phyloP scores from a whole-genome alignment of 2,888 invertebrate species.

The Caenorhabditis virilis region DNA sequence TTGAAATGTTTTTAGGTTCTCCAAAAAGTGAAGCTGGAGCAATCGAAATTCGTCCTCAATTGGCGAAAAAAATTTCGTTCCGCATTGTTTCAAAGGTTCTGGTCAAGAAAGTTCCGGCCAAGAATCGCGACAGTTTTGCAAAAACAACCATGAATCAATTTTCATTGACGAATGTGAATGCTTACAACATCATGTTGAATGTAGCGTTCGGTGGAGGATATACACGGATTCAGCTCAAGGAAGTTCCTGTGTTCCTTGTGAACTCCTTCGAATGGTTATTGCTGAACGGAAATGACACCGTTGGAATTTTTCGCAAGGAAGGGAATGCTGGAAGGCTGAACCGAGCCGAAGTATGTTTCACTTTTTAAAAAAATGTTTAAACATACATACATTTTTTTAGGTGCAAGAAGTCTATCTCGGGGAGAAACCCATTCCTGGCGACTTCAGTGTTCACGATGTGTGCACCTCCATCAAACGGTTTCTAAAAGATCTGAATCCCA shows the following conservation, averaged over 20 bases:
- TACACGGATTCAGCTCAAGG: slow-evolving; percentile 25
- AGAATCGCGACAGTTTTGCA: slow-evolving; percentile 19
- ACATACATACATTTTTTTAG: slow-evolving; percentile 4
- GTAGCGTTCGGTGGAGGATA: slow-evolving; percentile 28
- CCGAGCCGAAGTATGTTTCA: slow-evolving; percentile 30
- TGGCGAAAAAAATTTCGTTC: no score
- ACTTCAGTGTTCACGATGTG: slow-evolving; percentile 50
- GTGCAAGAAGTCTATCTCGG: slow-evolving; percentile 42
- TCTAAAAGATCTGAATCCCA: slow-evolving; percentile 37
- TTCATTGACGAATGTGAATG: slow-evolving; percentile 21
- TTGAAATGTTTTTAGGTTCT: no score
- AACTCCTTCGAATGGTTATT: slow-evolving; percentile 48
- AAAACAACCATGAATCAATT: slow-evolving; percentile 16
- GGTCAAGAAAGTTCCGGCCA: slow-evolving; percentile 21
- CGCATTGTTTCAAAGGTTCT: slow-evolving; percentile 25
- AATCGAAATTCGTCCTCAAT: no score
- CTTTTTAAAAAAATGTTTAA: no score
- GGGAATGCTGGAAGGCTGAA: slow-evolving; percentile 44
- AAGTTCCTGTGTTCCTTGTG: slow-evolving; percentile 45
- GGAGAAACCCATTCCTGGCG: slow-evolving; percentile 33
- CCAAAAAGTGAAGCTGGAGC: no score
- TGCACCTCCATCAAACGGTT: slow-evolving; percentile 57
- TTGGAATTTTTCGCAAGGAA: slow-evolving; percentile 56
- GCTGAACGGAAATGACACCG: slow-evolving; percentile 32
- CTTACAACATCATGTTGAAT: slow-evolving; percentile 27